These are phyloP conservation scores for Subacronicta megacephala DNA, from an alignment of 2,888 invertebrate genomes.

Conservation along the genomic window DNA sequence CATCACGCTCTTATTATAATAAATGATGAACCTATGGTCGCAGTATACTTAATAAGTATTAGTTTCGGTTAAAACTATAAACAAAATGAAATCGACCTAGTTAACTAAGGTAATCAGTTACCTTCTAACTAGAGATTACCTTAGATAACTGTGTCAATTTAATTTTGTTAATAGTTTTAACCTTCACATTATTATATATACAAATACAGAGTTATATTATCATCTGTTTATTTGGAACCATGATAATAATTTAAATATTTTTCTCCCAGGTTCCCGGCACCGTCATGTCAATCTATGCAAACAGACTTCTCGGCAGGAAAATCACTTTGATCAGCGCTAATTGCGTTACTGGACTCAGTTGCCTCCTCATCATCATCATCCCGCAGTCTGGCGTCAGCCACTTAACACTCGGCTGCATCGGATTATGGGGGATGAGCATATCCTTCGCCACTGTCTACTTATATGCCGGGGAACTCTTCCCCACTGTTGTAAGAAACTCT, in stretches of 20 bases:
- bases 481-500: conserved; percentile 96
- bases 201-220: no score
- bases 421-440: conserved; percentile 94
- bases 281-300: conserved; percentile 90
- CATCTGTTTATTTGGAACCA: no score
- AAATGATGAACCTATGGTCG: conserved; percentile 31
- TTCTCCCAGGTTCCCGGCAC: conserved; percentile 89
- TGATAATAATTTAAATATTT: background rate
- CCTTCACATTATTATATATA: no score
- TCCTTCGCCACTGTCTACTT: conserved; percentile 96
- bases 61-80: conserved; percentile 10
- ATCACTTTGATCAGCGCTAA: conserved; percentile 91
- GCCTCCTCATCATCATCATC: conserved; percentile 91
- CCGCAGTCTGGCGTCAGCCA: conserved; percentile 83
- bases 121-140: no score
- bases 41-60: background rate
- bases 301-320: conserved; percentile 92
- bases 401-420: conserved; percentile 92
- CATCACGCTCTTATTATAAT: conserved; percentile 27
- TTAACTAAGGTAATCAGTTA: background rate
- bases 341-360: conserved; percentile 91
- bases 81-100: background rate
- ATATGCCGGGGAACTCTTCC: conserved; percentile 96
- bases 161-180: no score
- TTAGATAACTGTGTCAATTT: no score